Percentiles rank a stretch among this genome's conserved stretches.
These are phyloP conservation scores for Resseliella maxima DNA, from an alignment of 2,888 invertebrate species.

Conservation along the genomic window DNA sequence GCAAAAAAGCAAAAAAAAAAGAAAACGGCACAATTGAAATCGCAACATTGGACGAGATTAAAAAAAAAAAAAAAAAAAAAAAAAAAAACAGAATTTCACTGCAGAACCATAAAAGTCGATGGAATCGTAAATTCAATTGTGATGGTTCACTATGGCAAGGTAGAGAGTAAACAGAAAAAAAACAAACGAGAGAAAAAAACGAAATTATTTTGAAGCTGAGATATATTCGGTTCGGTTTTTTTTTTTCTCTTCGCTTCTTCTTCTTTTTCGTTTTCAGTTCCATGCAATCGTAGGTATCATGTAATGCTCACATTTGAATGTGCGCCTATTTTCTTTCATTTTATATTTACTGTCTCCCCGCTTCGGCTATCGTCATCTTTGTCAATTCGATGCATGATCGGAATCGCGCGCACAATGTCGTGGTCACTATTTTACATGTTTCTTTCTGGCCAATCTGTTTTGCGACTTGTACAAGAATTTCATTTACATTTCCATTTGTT, in stretches of 20 bases:
- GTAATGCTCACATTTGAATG: constrained; percentile 42
- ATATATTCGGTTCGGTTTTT: background rate
- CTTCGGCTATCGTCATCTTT: background rate
- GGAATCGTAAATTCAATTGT: constrained; percentile 52
- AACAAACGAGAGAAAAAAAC: background rate
- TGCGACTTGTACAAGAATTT: constrained; percentile 24
- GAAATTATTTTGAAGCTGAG: background rate
- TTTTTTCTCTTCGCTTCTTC: background rate
- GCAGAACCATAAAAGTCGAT: constrained; percentile 44
- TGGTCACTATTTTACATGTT: constrained; percentile 49
- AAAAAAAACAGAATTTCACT: background rate
- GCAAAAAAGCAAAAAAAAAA: background rate
- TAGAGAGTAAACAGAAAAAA: background rate
- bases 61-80: background rate
- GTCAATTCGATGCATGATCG: constrained; percentile 36
- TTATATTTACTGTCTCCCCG: background rate
- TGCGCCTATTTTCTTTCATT: background rate
- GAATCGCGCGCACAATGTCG: constrained; percentile 2
- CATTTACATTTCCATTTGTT: constrained; percentile 20
- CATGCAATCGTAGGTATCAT: background rate
- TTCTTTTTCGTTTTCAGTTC: background rate
- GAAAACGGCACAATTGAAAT: background rate
- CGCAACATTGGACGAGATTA: background rate
- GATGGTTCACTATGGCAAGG: constrained; percentile 17
- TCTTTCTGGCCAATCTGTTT: constrained; percentile 5